Evolutionary conservation across 2,113 vertebrate species (phyloP).

Genomic region (Semnornis frantzii): DNA sequence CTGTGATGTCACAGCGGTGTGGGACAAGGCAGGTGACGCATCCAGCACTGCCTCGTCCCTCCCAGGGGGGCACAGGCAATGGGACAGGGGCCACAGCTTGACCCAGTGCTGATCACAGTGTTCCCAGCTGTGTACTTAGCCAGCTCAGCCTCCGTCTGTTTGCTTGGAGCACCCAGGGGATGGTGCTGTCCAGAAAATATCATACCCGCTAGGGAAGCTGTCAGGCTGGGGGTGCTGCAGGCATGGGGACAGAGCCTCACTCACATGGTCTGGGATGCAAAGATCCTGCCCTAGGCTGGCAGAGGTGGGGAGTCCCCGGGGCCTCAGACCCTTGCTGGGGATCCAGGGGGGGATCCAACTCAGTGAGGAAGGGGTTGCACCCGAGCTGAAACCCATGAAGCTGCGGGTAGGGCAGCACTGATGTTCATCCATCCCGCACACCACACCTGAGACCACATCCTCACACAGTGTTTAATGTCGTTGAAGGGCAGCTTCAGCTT

Average conservation of each 20-base stretch:
- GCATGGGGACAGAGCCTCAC: background rate
- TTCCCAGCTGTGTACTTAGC: background rate
- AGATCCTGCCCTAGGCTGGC: background rate
- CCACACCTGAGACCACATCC: rapidly evolving
- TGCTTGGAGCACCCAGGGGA: background rate
- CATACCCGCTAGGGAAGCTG: rapidly evolving
- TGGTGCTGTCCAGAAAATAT: rapidly evolving
- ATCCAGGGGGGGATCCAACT: too few relatives aligned
- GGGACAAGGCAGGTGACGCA: background rate
- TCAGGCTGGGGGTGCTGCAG: background rate
- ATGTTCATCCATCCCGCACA: background rate
- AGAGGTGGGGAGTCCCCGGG: rapidly evolving
- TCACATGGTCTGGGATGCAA: rapidly evolving
- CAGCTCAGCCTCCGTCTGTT: background rate
- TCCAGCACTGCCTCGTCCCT: rapidly evolving
- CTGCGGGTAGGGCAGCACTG: rapidly evolving
- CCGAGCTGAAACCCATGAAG: rapidly evolving
- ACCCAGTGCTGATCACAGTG: rapidly evolving
- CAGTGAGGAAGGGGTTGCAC: rapidly evolving
- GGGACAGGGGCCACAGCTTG: rapidly evolving
- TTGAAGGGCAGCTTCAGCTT: rapidly evolving
- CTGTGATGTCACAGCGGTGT: rapidly evolving
- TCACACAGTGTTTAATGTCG: background rate
- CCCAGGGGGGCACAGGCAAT: rapidly evolving
- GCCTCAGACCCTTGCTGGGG: rapidly evolving